Percentiles rank a stretch among this genome's conserved stretches.
phyloP scores from a whole-genome alignment of 2,113 vertebrate species.

The Brachionichthys hirsutus region DNA sequence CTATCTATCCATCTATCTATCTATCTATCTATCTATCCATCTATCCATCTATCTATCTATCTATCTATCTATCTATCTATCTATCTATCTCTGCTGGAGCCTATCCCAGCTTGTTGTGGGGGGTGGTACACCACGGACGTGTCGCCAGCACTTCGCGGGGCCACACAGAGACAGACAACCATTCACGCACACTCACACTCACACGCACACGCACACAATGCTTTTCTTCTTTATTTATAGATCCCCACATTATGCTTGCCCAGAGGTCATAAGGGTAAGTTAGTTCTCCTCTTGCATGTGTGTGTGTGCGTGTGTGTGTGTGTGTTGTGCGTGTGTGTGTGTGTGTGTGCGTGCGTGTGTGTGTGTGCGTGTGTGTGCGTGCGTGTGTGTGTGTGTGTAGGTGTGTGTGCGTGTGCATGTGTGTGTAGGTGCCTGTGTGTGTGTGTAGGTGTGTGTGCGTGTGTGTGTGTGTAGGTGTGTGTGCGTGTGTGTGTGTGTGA shows the following conservation, averaged over 20 bases:
- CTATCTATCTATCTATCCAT: too few relatives aligned
- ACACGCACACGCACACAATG: too few relatives aligned
- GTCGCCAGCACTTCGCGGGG: too few relatives aligned
- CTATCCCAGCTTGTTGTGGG: too few relatives aligned
- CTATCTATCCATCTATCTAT: too few relatives aligned
- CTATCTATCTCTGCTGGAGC: too few relatives aligned
- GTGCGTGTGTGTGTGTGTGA: slow-evolving; percentile 5
- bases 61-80: too few relatives aligned
- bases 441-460: background rate
- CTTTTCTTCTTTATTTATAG: slow-evolving; percentile 46
- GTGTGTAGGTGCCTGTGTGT: background rate
- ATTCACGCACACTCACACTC: too few relatives aligned
- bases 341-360: slow-evolving; percentile 1
- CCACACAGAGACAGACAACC: too few relatives aligned
- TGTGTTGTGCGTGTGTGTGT: too few relatives aligned
- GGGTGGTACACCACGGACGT: too few relatives aligned
- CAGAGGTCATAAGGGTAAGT: slow-evolving; percentile 91
- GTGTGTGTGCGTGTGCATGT: slow-evolving; percentile 1
- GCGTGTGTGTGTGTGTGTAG: background rate
- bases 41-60: too few relatives aligned
- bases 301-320: slow-evolving; percentile 5
- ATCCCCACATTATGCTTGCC: slow-evolving; percentile 91
- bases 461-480: background rate
- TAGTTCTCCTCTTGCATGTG: background rate
- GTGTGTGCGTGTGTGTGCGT: background rate